A percentile compares a stretch with the other conserved stretches of the same genome.
Evolutionary conservation across 1,140 invertebrate genomes (phyloP).

Genomic region (Drosophila biarmipes): DNA sequence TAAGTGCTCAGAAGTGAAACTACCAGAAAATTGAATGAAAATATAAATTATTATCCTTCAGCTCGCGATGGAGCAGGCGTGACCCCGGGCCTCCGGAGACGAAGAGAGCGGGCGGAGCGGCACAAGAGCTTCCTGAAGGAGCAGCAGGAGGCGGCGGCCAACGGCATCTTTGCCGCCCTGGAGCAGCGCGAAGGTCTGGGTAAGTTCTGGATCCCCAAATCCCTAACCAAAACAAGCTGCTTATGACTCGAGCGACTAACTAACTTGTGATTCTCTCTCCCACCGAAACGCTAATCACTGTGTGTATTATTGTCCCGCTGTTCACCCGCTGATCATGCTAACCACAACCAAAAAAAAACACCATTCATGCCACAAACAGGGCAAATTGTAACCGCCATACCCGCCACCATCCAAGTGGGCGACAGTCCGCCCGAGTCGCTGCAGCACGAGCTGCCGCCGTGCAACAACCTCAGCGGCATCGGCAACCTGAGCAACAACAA

Average conservation of each 20-base stretch:
- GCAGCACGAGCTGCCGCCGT: constrained; percentile 48
- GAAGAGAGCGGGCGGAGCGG: constrained; percentile 91
- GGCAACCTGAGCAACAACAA: constrained; percentile 46
- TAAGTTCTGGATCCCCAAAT: constrained; percentile 42
- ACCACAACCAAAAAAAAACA: constrained; percentile 39
- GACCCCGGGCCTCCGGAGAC: constrained; percentile 89
- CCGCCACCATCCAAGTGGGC: constrained; percentile 74
- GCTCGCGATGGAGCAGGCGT: constrained; percentile 86
- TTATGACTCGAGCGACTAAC: constrained; percentile 42
- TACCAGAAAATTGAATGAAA: too few relatives aligned
- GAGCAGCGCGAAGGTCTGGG: constrained; percentile 85
- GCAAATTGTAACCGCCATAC: constrained; percentile 83
- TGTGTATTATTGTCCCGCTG: constrained; percentile 56
- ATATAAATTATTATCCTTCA: too few relatives aligned
- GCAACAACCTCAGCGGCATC: constrained; percentile 36
- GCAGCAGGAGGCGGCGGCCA: constrained; percentile 89
- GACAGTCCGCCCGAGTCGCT: constrained; percentile 81
- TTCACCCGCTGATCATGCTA: constrained; percentile 76
- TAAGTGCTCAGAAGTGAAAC: constrained; percentile 18
- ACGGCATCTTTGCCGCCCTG: constrained; percentile 85
- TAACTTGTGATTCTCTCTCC: constrained; percentile 72
- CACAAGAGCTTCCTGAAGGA: constrained; percentile 92
- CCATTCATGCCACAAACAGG: constrained; percentile 54
- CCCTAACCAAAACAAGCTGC: constrained; percentile 43
- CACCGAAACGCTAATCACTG: constrained; percentile 61